Conservation (phyloP, 2,113 vertebrate genomes). For the Oceanites oceanicus region DNA sequence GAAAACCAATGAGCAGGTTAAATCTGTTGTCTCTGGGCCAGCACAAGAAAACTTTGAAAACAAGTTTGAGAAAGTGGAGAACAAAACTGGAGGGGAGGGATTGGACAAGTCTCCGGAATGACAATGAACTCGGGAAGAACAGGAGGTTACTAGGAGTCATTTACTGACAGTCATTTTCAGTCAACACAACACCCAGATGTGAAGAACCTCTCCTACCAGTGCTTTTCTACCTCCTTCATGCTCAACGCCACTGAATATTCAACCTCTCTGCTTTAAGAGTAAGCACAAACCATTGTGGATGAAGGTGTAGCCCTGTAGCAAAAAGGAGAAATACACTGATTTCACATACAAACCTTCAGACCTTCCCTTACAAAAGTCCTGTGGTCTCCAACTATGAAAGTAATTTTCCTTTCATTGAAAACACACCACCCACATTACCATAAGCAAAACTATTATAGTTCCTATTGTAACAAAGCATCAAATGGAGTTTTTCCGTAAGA, state of each 20-base stretch:
- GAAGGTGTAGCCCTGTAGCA: background rate
- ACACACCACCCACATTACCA: background rate
- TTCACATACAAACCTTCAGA: background rate
- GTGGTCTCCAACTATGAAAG: background rate
- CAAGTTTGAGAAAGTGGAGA: background rate
- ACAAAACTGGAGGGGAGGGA: background rate
- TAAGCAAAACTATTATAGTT: background rate
- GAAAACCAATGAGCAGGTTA: background rate
- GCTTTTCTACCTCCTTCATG: background rate
- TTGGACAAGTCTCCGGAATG: background rate
- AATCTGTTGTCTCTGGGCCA: background rate
- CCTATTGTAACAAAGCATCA: background rate
- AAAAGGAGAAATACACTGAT: background rate
- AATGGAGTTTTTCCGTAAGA: background rate
- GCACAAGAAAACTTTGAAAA: background rate
- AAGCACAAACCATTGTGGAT: background rate
- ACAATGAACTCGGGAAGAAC: background rate
- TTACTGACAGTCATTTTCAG: background rate
- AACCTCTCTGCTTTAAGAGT: background rate
- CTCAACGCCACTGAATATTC: background rate
- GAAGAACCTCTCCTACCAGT: background rate
- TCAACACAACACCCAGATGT: background rate
- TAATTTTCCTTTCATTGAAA: background rate
- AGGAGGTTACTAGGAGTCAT: background rate
- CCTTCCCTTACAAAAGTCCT: background rate